A percentile compares a stretch with the other conserved stretches of the same genome.
Evolutionary conservation across 2,888 invertebrate species (phyloP).

Genomic region (Boloria euphrosyne): DNA sequence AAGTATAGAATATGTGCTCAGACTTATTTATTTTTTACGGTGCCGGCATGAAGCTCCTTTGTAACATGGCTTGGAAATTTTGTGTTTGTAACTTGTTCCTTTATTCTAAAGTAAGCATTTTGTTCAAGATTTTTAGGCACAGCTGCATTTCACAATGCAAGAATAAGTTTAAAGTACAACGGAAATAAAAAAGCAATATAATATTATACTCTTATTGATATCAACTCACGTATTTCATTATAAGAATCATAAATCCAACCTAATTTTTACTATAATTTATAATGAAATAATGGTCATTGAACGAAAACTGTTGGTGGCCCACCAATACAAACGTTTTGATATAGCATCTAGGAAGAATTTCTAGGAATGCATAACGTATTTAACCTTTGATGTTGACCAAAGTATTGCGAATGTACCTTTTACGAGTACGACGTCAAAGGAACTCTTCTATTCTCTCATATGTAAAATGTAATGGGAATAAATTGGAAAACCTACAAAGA

Average conservation of each 20-base stretch:
- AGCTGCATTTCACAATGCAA: too few species aligned
- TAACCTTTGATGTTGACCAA: conserved; percentile 32
- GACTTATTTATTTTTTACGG: conserved; percentile 5
- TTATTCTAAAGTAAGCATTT: conserved; percentile 8
- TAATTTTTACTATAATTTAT: too few species aligned
- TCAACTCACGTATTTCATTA: too few species aligned
- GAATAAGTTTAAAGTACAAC: too few species aligned
- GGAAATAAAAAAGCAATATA: too few species aligned
- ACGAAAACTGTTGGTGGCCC: too few species aligned
- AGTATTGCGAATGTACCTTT: conserved; percentile 22
- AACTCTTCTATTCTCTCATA: conserved; percentile 10
- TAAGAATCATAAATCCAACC: too few species aligned
- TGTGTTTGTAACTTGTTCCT: conserved; percentile 9
- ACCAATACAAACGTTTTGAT: neutral
- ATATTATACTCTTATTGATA: too few species aligned
- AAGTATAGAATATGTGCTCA: conserved; percentile 8
- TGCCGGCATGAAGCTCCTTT: conserved; percentile 6
- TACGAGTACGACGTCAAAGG: conserved; percentile 26
- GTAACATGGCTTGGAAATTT: conserved; percentile 6
- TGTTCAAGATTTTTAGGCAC: neutral
- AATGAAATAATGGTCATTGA: too few species aligned
- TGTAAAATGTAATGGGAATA: conserved; percentile 9
- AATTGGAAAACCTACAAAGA: neutral
- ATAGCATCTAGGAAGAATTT: conserved; percentile 9
- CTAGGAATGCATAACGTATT: conserved; percentile 23